Percentiles rank a stretch among this genome's conserved stretches.
Evolutionary conservation across 2,797 vertebrate genomes (phyloP).

Genomic region (Percopsis omiscomaycus): DNA sequence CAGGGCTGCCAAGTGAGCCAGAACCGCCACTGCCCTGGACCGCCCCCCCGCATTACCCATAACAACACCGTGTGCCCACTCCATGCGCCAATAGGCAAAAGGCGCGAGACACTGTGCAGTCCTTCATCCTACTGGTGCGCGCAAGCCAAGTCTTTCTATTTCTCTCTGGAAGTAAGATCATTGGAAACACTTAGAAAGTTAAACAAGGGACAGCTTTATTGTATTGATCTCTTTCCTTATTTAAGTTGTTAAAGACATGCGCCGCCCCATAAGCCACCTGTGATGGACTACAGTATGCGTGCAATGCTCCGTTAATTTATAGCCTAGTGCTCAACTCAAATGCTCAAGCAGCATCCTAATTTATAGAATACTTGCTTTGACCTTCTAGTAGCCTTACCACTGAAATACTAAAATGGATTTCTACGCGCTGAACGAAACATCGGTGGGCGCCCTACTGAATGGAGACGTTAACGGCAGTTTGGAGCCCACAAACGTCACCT

Average conservation of each 20-base stretch:
- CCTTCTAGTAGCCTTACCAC: conserved; percentile 7
- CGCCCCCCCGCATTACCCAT: too few species aligned
- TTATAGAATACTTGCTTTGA: background rate
- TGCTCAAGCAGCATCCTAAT: background rate
- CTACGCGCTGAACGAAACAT: conserved; percentile 59
- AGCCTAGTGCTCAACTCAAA: background rate
- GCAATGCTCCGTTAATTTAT: conserved; percentile 18
- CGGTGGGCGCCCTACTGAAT: conserved; percentile 41
- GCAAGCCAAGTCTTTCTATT: too few species aligned
- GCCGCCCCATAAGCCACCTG: background rate
- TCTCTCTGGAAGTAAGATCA: too few species aligned
- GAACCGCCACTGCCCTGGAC: too few species aligned
- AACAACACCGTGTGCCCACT: too few species aligned
- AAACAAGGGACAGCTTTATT: too few species aligned
- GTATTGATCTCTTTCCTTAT: too few species aligned
- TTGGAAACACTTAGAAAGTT: too few species aligned
- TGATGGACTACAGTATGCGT: background rate
- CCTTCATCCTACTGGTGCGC: too few species aligned
- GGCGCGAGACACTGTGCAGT: too few species aligned
- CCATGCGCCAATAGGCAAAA: too few species aligned
- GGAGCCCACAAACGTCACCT: conserved; percentile 65
- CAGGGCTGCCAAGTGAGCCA: too few species aligned
- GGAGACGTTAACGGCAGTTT: conserved; percentile 57
- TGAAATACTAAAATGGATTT: conserved; percentile 61
- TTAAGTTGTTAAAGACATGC: background rate